Conservation (phyloP, 1,140 invertebrate genomes). For the Drosophila suzukii region DNA sequence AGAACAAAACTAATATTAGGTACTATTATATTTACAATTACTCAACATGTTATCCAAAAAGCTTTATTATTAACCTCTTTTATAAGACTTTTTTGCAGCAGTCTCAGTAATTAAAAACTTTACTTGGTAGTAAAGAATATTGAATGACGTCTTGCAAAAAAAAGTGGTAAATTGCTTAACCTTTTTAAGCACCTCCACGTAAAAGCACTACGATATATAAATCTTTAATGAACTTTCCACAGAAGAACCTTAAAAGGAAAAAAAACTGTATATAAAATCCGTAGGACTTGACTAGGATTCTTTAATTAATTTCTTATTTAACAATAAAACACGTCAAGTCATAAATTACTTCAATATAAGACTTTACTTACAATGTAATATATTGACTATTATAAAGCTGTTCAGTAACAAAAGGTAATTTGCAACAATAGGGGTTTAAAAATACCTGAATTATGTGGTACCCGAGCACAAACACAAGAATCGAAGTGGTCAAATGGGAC, state of each 20-base stretch:
- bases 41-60: too few relatives aligned
- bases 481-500: neutral
- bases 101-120: too few relatives aligned
- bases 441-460: constrained; percentile 4
- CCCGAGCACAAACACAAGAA: neutral
- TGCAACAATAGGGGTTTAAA: constrained; percentile 9
- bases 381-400: constrained; percentile 25
- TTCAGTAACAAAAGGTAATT: constrained; percentile 25
- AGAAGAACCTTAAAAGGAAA: too few relatives aligned
- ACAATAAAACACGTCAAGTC: neutral
- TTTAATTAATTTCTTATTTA: neutral
- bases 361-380: constrained; percentile 26
- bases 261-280: too few relatives aligned
- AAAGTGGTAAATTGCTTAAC: neutral
- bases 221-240: too few relatives aligned
- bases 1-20: too few relatives aligned
- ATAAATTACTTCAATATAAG: constrained; percentile 10
- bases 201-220: neutral
- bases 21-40: too few relatives aligned
- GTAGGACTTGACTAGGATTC: too few relatives aligned
- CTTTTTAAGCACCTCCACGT: neutral
- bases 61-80: too few relatives aligned
- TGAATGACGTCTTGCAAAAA: neutral
- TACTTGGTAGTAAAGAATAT: neutral
- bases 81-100: too few relatives aligned